Evolutionary conservation across 2,888 invertebrate genomes (phyloP).

Genomic region (Meloe dianella): DNA sequence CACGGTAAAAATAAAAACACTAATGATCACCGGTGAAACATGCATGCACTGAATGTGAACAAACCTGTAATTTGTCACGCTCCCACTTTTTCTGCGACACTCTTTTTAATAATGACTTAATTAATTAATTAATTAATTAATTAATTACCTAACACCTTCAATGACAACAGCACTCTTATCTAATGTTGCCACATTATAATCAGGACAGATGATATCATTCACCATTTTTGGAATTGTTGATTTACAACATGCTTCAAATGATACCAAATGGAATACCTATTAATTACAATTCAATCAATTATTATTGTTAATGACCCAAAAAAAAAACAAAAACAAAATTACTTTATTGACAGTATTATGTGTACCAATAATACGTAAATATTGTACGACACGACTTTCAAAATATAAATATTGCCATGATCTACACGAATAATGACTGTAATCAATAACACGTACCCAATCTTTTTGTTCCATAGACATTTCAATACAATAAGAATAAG

Average conservation of each 20-base stretch:
- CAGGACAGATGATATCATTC: slow-evolving; percentile 80
- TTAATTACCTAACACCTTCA: slow-evolving; percentile 83
- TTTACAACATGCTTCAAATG: slow-evolving; percentile 89
- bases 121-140: too few relatives aligned
- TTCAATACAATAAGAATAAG: slow-evolving; percentile 90
- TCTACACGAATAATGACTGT: slow-evolving; percentile 89
- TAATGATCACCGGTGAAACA: too few relatives aligned
- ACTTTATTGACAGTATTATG: slow-evolving; percentile 95
- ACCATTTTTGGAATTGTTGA: slow-evolving; percentile 75
- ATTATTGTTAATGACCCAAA: not conserved
- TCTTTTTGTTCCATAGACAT: slow-evolving; percentile 94
- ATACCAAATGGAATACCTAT: slow-evolving; percentile 89
- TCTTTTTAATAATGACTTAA: too few relatives aligned
- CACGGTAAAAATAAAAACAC: too few relatives aligned
- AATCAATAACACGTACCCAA: slow-evolving; percentile 93
- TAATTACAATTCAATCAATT: not conserved
- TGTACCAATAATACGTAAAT: slow-evolving; percentile 83
- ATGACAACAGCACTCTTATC: slow-evolving; percentile 90
- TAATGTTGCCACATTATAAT: slow-evolving; percentile 90
- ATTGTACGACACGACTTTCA: slow-evolving; percentile 84
- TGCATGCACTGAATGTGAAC: too few relatives aligned
- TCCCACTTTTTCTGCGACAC: too few relatives aligned
- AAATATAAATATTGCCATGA: slow-evolving; percentile 98
- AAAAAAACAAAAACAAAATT: slow-evolving; percentile 32
- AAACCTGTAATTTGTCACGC: too few relatives aligned